Conservation (phyloP, 92 coral and sea anemone species). For the Porites rus region DNA sequence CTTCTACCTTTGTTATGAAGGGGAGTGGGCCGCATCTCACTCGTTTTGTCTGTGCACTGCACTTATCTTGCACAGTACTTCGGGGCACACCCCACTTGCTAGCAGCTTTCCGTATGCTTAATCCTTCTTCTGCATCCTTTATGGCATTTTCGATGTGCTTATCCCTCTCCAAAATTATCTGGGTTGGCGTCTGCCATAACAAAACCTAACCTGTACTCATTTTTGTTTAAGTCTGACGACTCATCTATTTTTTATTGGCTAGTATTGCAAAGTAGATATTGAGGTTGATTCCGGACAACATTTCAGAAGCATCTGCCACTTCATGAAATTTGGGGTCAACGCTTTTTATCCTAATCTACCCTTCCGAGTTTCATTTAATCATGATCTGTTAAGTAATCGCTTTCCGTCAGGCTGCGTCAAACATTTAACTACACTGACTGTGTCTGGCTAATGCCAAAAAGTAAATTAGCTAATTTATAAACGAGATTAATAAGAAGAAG, state of each 20-base stretch:
- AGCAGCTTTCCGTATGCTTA: neutral
- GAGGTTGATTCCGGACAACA: conserved; percentile 5
- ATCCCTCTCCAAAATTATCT: conserved; percentile 10
- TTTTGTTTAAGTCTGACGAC: conserved; percentile 12
- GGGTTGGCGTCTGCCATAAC: conserved; percentile 4
- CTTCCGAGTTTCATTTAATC: conserved; percentile 6
- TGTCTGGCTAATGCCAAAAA: conserved; percentile 12
- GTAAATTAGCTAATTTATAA: neutral
- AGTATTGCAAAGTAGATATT: conserved; percentile 15
- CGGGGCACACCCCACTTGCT: conserved; percentile 42
- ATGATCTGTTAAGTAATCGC: neutral
- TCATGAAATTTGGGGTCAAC: neutral
- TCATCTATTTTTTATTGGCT: neutral
- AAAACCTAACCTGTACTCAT: conserved; percentile 15
- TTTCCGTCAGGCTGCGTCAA: conserved; percentile 4
- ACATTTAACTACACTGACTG: conserved; percentile 2
- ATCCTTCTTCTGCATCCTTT: conserved; percentile 2
- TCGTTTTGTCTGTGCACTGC: neutral
- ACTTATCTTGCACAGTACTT: conserved; percentile 26
- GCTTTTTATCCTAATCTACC: conserved; percentile 10
- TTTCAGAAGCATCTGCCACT: neutral
- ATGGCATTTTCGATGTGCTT: neutral
- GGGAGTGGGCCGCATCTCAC: conserved; percentile 37
- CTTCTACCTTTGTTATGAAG: conserved; percentile 46
- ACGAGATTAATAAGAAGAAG: conserved; percentile 4